A percentile compares a stretch with the other conserved stretches of the same genome.
phyloP scores from a whole-genome alignment of 2,113 vertebrate species.

The Anarhynchus alexandrinus region DNA sequence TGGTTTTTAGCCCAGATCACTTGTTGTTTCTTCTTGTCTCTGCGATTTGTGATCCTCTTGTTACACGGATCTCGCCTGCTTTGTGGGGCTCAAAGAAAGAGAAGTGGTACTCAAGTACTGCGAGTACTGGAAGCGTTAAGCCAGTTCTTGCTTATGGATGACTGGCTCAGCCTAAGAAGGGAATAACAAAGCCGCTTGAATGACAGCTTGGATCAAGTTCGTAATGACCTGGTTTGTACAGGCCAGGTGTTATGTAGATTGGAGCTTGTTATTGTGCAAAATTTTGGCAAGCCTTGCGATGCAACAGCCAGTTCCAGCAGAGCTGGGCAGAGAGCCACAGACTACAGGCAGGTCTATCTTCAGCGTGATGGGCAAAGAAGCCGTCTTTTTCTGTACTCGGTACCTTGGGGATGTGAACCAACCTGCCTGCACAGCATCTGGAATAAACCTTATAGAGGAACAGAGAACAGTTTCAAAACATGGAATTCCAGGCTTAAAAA shows the following conservation, averaged over 20 bases:
- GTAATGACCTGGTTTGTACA: constrained; percentile 78
- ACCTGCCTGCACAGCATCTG: constrained; percentile 42
- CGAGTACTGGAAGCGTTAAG: background rate
- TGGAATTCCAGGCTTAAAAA: background rate
- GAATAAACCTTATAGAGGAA: constrained; percentile 25
- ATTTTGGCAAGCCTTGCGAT: constrained; percentile 71
- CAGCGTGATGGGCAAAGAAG: constrained; percentile 50
- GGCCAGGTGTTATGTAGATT: constrained; percentile 81
- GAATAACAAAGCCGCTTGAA: constrained; percentile 72
- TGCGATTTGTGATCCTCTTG: background rate
- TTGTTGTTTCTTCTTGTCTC: background rate
- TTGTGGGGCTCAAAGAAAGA: background rate
- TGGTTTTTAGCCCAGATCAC: background rate
- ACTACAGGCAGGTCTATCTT: constrained; percentile 61
- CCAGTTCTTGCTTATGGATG: constrained; percentile 1
- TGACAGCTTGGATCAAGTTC: constrained; percentile 76
- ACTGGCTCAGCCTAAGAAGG: constrained; percentile 35
- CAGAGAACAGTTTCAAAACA: constrained; percentile 3
- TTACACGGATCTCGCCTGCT: background rate
- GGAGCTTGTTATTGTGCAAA: constrained; percentile 76
- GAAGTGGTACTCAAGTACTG: background rate
- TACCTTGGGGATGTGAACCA: constrained; percentile 50
- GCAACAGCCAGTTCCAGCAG: constrained; percentile 62
- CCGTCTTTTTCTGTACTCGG: background rate
- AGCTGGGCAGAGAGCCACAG: constrained; percentile 73